Evolutionary conservation across 2,113 vertebrate species (phyloP).

Genomic region (Bungarus multicinctus): DNA sequence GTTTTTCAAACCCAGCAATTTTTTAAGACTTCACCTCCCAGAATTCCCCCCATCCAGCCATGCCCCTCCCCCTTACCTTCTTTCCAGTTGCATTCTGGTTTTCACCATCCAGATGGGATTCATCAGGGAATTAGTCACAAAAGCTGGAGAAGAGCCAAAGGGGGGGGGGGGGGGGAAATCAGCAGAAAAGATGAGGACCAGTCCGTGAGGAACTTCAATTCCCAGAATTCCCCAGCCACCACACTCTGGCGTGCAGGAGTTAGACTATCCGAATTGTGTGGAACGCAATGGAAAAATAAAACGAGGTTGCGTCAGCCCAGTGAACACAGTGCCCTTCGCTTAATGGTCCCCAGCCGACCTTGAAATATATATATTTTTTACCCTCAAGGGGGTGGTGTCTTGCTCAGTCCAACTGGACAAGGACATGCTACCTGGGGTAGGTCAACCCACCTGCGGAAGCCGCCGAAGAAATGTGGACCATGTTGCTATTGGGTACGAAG

Average conservation of each 20-base stretch:
- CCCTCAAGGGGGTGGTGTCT: neutral
- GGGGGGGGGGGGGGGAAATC: too few species aligned
- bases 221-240: neutral
- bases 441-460: conserved; percentile 85
- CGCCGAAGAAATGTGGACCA: conserved; percentile 90
- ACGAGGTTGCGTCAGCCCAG: accelerated
- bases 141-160: conserved; percentile 71
- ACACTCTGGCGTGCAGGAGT: neutral
- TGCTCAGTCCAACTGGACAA: neutral
- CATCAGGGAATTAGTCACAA: conserved; percentile 95
- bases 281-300: neutral
- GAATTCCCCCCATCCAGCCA: neutral
- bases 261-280: neutral
- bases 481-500: conserved; percentile 89
- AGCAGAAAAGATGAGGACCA: neutral
- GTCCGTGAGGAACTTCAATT: neutral
- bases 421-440: accelerated
- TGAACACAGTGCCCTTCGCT: neutral
- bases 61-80: conserved; percentile 70
- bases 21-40: neutral
- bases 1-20: neutral
- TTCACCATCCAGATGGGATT: conserved; percentile 98
- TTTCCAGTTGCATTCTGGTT: conserved; percentile 95
- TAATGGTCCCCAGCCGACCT: too few species aligned
- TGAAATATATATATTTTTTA: neutral